Percentiles rank a stretch among this genome's conserved stretches.
phyloP scores from a whole-genome alignment of 2,797 vertebrate species.

The Anableps anableps region DNA sequence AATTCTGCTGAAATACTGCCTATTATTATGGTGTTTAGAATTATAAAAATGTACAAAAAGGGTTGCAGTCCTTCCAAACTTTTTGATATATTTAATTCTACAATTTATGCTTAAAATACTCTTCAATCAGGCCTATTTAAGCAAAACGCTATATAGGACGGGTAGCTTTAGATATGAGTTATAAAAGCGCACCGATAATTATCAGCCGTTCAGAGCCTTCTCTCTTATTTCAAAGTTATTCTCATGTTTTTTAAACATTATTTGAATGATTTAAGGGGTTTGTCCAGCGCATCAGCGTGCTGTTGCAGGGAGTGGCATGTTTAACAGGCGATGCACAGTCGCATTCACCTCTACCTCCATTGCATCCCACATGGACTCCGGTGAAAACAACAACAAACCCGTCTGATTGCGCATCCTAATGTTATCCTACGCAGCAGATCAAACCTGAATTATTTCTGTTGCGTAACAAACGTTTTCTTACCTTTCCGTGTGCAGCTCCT shows the following conservation, averaged over 20 bases:
- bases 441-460: constrained; percentile 53
- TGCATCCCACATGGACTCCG: not conserved
- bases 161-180: constrained; percentile 4
- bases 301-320: constrained; percentile 86
- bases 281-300: constrained; percentile 69
- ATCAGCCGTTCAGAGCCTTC: not conserved
- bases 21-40: not conserved
- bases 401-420: constrained; percentile 21
- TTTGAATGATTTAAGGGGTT: constrained; percentile 59
- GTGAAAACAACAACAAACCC: not conserved
- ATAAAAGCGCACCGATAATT: not conserved
- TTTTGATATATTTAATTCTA: not conserved
- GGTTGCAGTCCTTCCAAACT: constrained; percentile 1
- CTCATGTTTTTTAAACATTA: constrained; percentile 4
- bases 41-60: constrained; percentile 5
- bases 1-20: not conserved
- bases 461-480: constrained; percentile 71
- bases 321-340: constrained; percentile 63
- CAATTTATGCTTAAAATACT: not conserved
- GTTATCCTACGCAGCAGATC: constrained; percentile 22
- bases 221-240: not conserved
- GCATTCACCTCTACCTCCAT: constrained; percentile 51
- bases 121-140: not conserved
- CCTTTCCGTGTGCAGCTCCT: constrained; percentile 70
- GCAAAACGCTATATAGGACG: not conserved